Evolutionary conservation across 2,113 vertebrate genomes (phyloP).

Genomic region (Butorides virescens): DNA sequence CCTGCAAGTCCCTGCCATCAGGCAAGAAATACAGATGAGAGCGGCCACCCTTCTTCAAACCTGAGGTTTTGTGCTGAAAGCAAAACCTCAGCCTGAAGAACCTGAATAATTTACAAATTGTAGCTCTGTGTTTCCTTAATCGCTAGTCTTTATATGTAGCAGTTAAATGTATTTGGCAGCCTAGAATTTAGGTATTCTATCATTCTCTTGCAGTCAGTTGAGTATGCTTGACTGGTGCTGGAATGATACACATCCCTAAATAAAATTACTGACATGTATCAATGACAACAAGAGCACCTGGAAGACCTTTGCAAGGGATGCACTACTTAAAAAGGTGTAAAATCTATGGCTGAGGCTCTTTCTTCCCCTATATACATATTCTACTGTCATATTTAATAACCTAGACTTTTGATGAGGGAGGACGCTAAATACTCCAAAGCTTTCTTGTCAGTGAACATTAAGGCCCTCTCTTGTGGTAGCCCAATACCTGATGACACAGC

Average conservation of each 20-base stretch:
- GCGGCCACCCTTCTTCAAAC: neutral
- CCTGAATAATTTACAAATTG: neutral
- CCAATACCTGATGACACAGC: constrained; percentile 3
- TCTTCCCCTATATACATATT: neutral
- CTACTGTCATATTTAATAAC: neutral
- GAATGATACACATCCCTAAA: neutral
- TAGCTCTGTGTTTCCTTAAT: neutral
- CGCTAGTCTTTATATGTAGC: neutral
- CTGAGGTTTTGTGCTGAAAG: neutral
- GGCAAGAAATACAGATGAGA: neutral
- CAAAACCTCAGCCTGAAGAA: neutral
- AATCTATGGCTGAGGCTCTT: neutral
- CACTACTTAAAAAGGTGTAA: neutral
- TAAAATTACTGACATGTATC: neutral
- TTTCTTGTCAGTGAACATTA: constrained; percentile 17
- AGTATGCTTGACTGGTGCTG: neutral
- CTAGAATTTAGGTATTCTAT: neutral
- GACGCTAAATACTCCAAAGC: neutral
- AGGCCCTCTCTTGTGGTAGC: neutral
- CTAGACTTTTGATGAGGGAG: neutral
- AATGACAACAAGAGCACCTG: neutral
- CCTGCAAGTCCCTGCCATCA: neutral
- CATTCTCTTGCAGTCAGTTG: neutral
- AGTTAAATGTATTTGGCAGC: neutral
- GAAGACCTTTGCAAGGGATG: neutral